A percentile compares a stretch with the other conserved stretches of the same genome.
These are phyloP conservation scores for Pterocles gutturalis DNA, from an alignment of 2,113 vertebrate species.

Conservation along the genomic window DNA sequence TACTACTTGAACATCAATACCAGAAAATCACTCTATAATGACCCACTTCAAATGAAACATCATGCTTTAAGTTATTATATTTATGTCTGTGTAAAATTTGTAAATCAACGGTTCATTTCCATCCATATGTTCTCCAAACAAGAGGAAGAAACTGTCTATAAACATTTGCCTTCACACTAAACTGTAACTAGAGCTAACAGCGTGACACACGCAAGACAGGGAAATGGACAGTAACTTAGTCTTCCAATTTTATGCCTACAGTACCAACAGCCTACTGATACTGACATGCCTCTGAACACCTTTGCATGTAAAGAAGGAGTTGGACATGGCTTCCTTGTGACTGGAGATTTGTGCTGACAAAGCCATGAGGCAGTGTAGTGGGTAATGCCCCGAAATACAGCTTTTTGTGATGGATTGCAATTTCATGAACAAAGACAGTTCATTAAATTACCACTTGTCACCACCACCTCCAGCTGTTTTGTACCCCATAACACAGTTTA, in stretches of 20 bases:
- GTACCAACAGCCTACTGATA: not conserved
- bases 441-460: not conserved
- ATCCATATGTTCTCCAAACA: not conserved
- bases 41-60: not conserved
- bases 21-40: not conserved
- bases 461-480: not conserved
- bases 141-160: not conserved
- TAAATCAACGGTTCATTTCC: not conserved
- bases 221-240: not conserved
- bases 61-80: not conserved
- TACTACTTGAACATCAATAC: not conserved
- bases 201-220: fast-evolving
- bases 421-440: not conserved
- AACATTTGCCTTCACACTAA: not conserved
- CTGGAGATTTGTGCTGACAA: not conserved
- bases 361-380: not conserved
- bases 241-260: not conserved
- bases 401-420: not conserved
- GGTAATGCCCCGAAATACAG: not conserved
- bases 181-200: not conserved
- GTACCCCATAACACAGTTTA: not conserved
- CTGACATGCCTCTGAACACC: fast-evolving
- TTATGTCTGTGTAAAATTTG: not conserved
- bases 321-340: not conserved
- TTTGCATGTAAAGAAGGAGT: not conserved